Percentiles rank a stretch among this genome's conserved stretches.
Evolutionary conservation across 2,113 vertebrate species (phyloP).

Genomic region (Boulengeromyrus knoepffleri): DNA sequence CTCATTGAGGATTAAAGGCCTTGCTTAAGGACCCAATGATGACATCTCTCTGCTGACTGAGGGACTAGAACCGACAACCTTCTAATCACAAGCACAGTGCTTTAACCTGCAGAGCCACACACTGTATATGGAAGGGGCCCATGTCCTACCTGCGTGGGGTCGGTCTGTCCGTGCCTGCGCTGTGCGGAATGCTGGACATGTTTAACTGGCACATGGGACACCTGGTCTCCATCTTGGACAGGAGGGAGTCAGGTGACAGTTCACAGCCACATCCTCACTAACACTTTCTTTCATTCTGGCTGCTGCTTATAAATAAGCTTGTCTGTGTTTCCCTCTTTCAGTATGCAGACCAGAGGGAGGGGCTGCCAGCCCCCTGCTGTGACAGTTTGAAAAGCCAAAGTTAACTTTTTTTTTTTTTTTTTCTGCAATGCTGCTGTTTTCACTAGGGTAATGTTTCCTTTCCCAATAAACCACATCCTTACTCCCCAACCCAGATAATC

Average conservation of each 20-base stretch:
- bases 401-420: background rate
- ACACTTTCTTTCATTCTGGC: background rate
- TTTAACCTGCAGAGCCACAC: background rate
- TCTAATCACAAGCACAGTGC: background rate
- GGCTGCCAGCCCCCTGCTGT: background rate
- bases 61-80: background rate
- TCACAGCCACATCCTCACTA: background rate
- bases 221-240: background rate
- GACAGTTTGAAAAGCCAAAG: background rate
- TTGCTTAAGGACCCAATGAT: background rate
- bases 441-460: background rate
- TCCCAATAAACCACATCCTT: background rate
- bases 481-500: background rate
- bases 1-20: background rate
- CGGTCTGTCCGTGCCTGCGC: background rate
- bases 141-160: background rate
- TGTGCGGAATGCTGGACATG: background rate
- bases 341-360: background rate
- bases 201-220: background rate
- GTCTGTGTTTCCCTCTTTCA: background rate
- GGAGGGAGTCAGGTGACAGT: background rate
- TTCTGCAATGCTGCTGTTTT: background rate
- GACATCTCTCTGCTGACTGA: background rate
- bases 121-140: background rate
- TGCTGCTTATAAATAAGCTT: background rate